Evolutionary conservation across 2,888 invertebrate genomes (phyloP).

Genomic region (Belgica antarctica): DNA sequence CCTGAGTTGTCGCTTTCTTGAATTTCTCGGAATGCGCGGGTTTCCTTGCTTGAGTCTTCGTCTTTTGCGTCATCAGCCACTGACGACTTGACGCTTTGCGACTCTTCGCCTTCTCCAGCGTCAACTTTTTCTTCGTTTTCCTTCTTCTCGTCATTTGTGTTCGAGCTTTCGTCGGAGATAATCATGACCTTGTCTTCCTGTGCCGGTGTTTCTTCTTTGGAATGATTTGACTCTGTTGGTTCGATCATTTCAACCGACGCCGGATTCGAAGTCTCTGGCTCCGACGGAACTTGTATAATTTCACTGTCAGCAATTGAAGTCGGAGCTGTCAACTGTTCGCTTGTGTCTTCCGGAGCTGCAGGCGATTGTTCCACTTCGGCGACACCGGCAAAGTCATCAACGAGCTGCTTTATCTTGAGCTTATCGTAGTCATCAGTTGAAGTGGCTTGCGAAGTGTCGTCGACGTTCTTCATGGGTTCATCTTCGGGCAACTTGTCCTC

Average conservation of each 20-base stretch:
- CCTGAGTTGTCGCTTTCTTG: conserved; percentile 41
- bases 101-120: conserved; percentile 45
- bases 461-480: conserved; percentile 48
- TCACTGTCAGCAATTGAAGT: conserved; percentile 47
- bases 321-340: not conserved
- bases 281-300: conserved; percentile 44
- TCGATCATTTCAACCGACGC: conserved; percentile 35
- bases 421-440: conserved; percentile 27
- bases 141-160: conserved; percentile 47
- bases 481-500: conserved; percentile 52
- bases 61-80: conserved; percentile 46
- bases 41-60: conserved; percentile 41
- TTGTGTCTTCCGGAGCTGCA: not conserved
- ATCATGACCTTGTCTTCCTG: conserved; percentile 51
- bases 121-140: conserved; percentile 48
- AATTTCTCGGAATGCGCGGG: conserved; percentile 24
- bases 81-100: conserved; percentile 33
- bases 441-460: conserved; percentile 45
- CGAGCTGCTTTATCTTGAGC: conserved; percentile 43
- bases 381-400: conserved; percentile 33
- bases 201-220: conserved; percentile 25
- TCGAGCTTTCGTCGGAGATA: conserved; percentile 51
- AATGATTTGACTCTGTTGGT: conserved; percentile 36
- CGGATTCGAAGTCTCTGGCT: conserved; percentile 21
- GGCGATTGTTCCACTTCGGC: not conserved